These are phyloP conservation scores for Meloidogyne hapla DNA, from an alignment of 1,140 invertebrate species.

Conservation along the genomic window DNA sequence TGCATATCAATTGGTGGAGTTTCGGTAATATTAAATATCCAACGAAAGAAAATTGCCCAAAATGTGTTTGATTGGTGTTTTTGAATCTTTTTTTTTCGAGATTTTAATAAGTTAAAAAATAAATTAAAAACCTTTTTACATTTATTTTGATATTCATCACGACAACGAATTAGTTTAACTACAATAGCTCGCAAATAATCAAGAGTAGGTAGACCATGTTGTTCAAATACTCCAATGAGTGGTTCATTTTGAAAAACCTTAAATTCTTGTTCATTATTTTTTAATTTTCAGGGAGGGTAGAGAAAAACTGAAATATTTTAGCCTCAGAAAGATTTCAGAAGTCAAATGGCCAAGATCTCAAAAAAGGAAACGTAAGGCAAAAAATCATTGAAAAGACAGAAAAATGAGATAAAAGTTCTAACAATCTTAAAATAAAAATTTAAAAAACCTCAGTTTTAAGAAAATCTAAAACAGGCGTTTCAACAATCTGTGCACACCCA, in stretches of 20 bases:
- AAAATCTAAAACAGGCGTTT: slow-evolving; percentile 31
- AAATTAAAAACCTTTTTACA: not conserved
- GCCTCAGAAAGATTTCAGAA: too few relatives aligned
- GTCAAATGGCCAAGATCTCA: too few relatives aligned
- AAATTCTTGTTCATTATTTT: too few relatives aligned
- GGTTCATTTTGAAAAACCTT: slow-evolving; percentile 24
- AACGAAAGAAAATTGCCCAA: slow-evolving; percentile 7
- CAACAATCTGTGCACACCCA: slow-evolving; percentile 14
- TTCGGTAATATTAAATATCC: slow-evolving; percentile 15
- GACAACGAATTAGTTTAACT: slow-evolving; percentile 8
- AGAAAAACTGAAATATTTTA: too few relatives aligned
- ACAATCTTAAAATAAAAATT: not conserved
- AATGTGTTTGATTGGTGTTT: not conserved
- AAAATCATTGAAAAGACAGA: too few relatives aligned
- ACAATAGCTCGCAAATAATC: slow-evolving; percentile 15
- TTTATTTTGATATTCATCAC: slow-evolving; percentile 11
- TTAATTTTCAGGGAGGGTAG: too few relatives aligned
- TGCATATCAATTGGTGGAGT: slow-evolving; percentile 18
- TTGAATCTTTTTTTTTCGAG: not conserved
- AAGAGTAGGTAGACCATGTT: slow-evolving; percentile 11
- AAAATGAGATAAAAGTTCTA: too few relatives aligned
- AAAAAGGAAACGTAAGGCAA: too few relatives aligned
- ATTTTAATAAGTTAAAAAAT: too few relatives aligned
- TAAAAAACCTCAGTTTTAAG: slow-evolving; percentile 6
- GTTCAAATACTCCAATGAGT: slow-evolving; percentile 11